phyloP scores from a whole-genome alignment of 1,140 invertebrate genomes.

The Leptinotarsa defecta region DNA sequence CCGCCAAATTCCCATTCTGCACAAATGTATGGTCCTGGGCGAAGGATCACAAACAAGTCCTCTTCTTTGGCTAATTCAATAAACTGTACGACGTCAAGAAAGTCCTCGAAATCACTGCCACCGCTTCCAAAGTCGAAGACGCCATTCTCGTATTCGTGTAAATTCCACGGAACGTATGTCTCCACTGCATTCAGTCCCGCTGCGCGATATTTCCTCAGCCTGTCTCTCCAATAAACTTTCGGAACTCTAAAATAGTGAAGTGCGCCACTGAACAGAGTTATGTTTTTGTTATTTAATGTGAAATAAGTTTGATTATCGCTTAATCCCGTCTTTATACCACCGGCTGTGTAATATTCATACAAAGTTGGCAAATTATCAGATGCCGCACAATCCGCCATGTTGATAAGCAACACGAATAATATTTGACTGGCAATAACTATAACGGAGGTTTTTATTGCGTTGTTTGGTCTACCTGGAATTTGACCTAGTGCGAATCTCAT shows the following conservation, averaged over 20 bases:
- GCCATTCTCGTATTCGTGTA: constrained; percentile 70
- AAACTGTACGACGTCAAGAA: constrained; percentile 65
- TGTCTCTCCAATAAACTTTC: constrained; percentile 58
- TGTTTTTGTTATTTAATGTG: constrained; percentile 49
- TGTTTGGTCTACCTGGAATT: no score
- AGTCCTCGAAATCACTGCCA: constrained; percentile 73
- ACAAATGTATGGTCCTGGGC: constrained; percentile 93
- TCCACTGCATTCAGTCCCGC: constrained; percentile 87
- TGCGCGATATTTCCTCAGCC: constrained; percentile 77
- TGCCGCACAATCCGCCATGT: no score
- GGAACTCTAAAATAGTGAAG: constrained; percentile 92
- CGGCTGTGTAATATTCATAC: constrained; percentile 51
- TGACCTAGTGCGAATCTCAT: no score
- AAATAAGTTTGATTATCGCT: constrained; percentile 47
- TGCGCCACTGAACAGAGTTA: constrained; percentile 66
- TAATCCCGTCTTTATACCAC: constrained; percentile 44
- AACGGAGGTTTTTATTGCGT: no score
- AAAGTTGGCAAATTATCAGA: constrained; percentile 40
- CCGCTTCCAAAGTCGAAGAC: constrained; percentile 73
- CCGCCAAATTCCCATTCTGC: constrained; percentile 73
- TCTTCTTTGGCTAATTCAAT: constrained; percentile 80
- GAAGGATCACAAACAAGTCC: constrained; percentile 80
- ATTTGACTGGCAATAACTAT: no score
- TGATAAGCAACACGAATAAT: no score
- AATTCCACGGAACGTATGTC: constrained; percentile 94